phyloP scores from a whole-genome alignment of 1,140 invertebrate genomes.

The Aphelenchoides avenae region DNA sequence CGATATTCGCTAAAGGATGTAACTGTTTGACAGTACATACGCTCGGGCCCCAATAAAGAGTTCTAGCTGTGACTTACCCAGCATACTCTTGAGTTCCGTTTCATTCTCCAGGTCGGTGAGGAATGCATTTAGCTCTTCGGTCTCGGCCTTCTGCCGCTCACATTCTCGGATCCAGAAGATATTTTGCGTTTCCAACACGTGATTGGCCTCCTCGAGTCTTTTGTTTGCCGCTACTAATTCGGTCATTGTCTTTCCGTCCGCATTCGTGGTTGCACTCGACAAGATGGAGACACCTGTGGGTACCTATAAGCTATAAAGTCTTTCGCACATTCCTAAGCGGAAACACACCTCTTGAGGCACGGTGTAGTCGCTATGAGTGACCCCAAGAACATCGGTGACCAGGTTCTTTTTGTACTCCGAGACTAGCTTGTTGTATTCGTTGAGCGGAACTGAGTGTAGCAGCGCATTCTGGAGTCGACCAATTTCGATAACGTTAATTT shows the following conservation, averaged over 20 bases:
- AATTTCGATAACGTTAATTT: constrained; percentile 39
- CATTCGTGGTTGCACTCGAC: no score
- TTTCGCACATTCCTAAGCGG: not conserved
- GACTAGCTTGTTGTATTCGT: constrained; percentile 33
- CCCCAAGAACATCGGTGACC: no score
- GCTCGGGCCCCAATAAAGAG: constrained; percentile 2
- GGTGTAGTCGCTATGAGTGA: no score
- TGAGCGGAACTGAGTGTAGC: constrained; percentile 45
- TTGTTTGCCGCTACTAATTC: constrained; percentile 22
- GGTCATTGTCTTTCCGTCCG: no score
- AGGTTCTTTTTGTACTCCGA: constrained; percentile 33
- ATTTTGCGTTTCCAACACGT: constrained; percentile 31
- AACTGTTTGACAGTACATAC: constrained; percentile 1
- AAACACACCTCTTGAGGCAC: not conserved
- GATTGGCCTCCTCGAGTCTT: constrained; percentile 23
- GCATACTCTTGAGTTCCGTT: constrained; percentile 43
- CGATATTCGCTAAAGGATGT: constrained; percentile 34
- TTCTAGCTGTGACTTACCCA: constrained; percentile 15
- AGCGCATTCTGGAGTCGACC: constrained; percentile 37
- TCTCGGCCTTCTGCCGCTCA: constrained; percentile 17
- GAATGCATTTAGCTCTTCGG: constrained; percentile 37
- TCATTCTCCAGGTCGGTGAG: constrained; percentile 38
- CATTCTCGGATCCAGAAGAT: constrained; percentile 25
- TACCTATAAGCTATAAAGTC: no score
- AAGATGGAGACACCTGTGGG: no score